Base-by-base conservation (phyloP, 2,113 vertebrate genomes). In the Carassius gibelio region DNA sequence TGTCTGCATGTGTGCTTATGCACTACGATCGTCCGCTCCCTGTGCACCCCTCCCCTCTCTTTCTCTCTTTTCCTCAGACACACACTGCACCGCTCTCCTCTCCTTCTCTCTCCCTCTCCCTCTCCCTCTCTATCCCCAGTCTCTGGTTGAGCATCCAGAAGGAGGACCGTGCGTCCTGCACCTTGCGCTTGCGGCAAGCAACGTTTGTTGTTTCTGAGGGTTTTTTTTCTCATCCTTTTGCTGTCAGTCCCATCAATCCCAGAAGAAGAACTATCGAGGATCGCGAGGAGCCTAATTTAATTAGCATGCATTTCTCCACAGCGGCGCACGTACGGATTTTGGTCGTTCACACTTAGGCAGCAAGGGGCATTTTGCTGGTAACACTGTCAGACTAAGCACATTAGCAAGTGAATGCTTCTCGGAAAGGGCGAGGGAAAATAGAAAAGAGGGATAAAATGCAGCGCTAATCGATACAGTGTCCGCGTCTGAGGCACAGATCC, bases 141-240 rank as follows among this genome's bases (percentile, higher is more conserved):
- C 90, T 91, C 91, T 88, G 90, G 88, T 91, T 90, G 89, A 90
- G 92, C 90, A 87, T 93, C 93, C 85, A 91, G 90, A 92, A 87
- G 88, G 90, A 91, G 89, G 85, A 88, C 88, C 88, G 90, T 88
- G 86, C 86, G 86, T 88, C 90, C 11, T 81, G 84, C 4, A 87
- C 88, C 82, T 75, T 89, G 84, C 87, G 88, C 90, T 87, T 88
- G 72, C 85, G 81, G 86, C 81, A 91, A 84, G 75, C 87, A 57
- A 84, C 52, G 85, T 80, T 92, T 89, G 38, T 88, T 89, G 30
- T 84, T 78, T 83, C 75, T 30, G 10, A 21, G 15, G 8, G 1
- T 2, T 38, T 38, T 38, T 38, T 38, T 38, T 38, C 36, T 38
- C 36, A 38, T 1, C 36, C 2, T 38, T 69, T 48, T 75, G 75